phyloP scores from a whole-genome alignment of 2,888 invertebrate species.

The Rapana venosa region DNA sequence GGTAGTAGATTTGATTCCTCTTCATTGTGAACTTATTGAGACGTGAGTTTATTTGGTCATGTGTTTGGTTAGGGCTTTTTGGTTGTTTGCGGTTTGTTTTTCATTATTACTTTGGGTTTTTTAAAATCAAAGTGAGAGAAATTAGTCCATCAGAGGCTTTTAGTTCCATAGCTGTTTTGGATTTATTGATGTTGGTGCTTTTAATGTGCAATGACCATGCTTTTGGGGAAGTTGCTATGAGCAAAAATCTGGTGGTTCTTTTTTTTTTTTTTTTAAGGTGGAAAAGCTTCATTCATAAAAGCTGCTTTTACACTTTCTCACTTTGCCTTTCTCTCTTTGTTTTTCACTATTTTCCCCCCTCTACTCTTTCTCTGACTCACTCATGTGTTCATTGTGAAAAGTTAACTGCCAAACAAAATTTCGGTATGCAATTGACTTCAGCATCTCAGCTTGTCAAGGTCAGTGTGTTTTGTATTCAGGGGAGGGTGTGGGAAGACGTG shows the following conservation, averaged over 20 bases:
- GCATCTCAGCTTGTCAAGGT: no score
- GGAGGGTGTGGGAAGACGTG: no score
- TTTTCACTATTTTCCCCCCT: no score
- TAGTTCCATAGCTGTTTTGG: not conserved
- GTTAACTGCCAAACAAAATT: no score
- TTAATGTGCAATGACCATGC: not conserved
- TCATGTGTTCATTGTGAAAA: no score
- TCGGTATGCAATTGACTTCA: no score
- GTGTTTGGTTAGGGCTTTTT: not conserved
- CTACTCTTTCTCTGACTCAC: no score
- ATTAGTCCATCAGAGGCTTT: not conserved
- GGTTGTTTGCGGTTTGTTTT: not conserved
- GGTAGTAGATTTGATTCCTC: not conserved
- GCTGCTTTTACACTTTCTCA: no score
- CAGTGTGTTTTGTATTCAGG: no score
- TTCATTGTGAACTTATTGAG: not conserved
- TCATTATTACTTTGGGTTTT: not conserved
- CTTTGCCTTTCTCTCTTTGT: no score
- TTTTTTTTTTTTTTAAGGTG: not conserved
- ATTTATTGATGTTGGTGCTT: not conserved
- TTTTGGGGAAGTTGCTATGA: not conserved
- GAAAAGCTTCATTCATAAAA: no score
- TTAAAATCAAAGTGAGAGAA: not conserved
- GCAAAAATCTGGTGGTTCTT: not conserved
- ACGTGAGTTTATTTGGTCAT: no score